Base-by-base conservation (phyloP, 2,888 invertebrate genomes). In the Craniophora ligustri region DNA sequence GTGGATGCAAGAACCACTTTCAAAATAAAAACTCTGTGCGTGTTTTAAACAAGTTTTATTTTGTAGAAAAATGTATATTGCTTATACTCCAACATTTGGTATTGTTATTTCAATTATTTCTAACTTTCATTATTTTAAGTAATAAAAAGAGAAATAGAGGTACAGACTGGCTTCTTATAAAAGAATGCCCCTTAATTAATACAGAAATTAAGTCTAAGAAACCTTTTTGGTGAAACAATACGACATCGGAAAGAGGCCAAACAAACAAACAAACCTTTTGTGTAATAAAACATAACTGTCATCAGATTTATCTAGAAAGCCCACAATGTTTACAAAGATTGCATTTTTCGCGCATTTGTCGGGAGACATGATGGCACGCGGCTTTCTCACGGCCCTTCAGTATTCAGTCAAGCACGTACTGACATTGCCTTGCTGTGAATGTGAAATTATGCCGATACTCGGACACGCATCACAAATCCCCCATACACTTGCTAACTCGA, bases 381-480 rank as follows among this genome's bases (percentile, higher is more conserved):
- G 71, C 81, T 84, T 89, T 89, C 90, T 85, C 90, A 90, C 90
- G 90, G 89, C 87, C 86, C 78, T 79, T 71, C 59, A 63, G 60
- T 56, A 69, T 72, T 72, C 73, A 75, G 79, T 73, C 79, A 64
- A 76, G 77, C 83, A 85, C 82, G 85, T 82, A 78, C 74, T 48
- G 42, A 67, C 76, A 72, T 71, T 61, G 73, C 76, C 67, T 72
- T 71, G 77, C 79, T 74, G 69, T 80, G 85, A 87, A 86, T 87
- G 86, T 87, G 86, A 84, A 87, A 85, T 84, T 85, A 85, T 85
- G 80, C 76, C 83, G 71, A 86, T 82, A 79, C 76, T 72, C 47
- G 67, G 69, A 74, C 72, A 75, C 70, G 72, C 72, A 79, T 76
- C 46, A 57, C 53, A 51, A 56, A 60, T 39, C 51, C 18, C 51